phyloP scores from a whole-genome alignment of 2,113 vertebrate species.

The Odontophorus gujanensis region DNA sequence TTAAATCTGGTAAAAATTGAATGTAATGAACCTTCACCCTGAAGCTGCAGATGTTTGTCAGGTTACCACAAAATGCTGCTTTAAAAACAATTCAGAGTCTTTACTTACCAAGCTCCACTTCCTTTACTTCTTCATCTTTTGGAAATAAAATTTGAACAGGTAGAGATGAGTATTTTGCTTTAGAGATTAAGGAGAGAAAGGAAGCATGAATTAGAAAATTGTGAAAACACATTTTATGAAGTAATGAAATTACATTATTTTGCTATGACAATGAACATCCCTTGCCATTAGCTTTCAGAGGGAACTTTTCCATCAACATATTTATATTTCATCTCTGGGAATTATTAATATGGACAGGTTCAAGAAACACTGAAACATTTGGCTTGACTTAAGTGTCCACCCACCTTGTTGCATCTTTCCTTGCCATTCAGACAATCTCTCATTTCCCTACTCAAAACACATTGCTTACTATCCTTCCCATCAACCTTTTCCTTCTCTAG shows the following conservation, averaged over 20 bases:
- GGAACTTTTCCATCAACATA: neutral
- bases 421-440: neutral
- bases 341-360: neutral
- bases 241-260: neutral
- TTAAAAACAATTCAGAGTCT: neutral
- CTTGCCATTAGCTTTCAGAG: neutral
- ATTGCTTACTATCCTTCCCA: neutral
- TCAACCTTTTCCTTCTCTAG: neutral
- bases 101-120: constrained; percentile 75
- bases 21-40: neutral
- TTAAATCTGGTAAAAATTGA: neutral
- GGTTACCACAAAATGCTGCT: neutral
- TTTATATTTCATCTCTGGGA: neutral
- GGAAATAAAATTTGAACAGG: constrained; percentile 67
- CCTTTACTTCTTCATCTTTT: constrained; percentile 17
- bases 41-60: neutral
- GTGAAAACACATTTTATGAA: neutral
- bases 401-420: neutral
- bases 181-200: constrained; percentile 14
- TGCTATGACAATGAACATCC: neutral
- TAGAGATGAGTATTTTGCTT: neutral
- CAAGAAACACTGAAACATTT: neutral
- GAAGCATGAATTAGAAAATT: neutral
- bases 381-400: neutral
- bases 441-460: neutral